Evolutionary conservation across 2,113 vertebrate genomes (phyloP).

Genomic region (Urocynchramus pylzowi): DNA sequence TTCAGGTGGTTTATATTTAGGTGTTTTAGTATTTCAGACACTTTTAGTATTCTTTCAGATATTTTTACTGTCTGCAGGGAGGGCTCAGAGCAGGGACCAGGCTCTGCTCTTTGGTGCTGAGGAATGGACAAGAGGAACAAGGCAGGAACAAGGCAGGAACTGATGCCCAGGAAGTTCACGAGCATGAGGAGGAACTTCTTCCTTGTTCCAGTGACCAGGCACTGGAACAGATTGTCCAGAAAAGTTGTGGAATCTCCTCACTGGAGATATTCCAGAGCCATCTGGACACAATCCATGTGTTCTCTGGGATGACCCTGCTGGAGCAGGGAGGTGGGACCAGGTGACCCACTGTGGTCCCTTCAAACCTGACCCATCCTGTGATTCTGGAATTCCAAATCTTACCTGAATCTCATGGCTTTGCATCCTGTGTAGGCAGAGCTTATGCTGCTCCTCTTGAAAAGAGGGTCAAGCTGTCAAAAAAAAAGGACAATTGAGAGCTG

Average conservation of each 20-base stretch:
- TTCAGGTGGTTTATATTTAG: neutral
- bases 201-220: neutral
- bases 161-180: neutral
- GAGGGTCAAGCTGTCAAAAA: constrained; percentile 26
- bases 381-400: neutral
- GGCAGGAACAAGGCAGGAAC: neutral
- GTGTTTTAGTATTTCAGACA: neutral
- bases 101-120: neutral
- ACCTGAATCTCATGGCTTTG: constrained; percentile 47
- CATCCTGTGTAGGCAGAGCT: constrained; percentile 38
- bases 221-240: neutral
- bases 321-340: neutral
- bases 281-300: neutral
- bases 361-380: neutral
- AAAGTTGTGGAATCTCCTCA: neutral
- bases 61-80: neutral
- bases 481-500: neutral
- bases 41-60: neutral
- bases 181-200: neutral
- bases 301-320: neutral
- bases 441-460: constrained; percentile 40
- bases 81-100: neutral
- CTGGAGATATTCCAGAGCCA: neutral
- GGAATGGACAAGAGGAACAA: neutral
- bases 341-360: neutral